Conservation (phyloP, 1,140 invertebrate genomes). For the Drosophila watanabei region DNA sequence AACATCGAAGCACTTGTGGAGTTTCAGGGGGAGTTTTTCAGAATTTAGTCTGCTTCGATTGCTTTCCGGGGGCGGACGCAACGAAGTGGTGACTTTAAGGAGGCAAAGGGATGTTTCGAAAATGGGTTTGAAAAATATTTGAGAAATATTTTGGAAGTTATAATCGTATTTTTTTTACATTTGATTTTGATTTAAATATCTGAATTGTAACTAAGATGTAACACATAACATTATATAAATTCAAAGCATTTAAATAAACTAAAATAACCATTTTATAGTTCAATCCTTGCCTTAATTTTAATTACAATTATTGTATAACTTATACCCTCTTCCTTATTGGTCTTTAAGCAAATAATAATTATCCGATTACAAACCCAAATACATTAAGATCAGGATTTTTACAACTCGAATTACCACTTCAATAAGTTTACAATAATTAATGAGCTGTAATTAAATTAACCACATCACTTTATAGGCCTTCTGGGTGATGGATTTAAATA, state of each 20-base stretch:
- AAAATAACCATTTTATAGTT: background rate
- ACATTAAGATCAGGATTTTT: background rate
- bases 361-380: background rate
- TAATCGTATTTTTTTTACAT: too few relatives aligned
- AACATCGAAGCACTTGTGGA: slow-evolving; percentile 53
- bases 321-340: background rate
- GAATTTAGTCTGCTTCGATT: slow-evolving; percentile 44
- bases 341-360: slow-evolving; percentile 1
- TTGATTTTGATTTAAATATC: too few relatives aligned
- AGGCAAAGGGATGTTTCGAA: background rate
- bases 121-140: background rate
- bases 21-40: slow-evolving; percentile 48
- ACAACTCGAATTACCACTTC: slow-evolving; percentile 26
- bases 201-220: too few relatives aligned
- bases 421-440: slow-evolving; percentile 50
- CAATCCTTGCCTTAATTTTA: background rate
- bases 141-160: too few relatives aligned
- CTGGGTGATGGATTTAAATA: slow-evolving; percentile 67
- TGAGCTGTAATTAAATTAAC: slow-evolving; percentile 60
- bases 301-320: slow-evolving; percentile 1
- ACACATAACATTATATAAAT: too few relatives aligned
- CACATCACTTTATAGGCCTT: slow-evolving; percentile 65
- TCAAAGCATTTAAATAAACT: too few relatives aligned
- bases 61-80: slow-evolving; percentile 48
- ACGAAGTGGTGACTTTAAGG: background rate